Conservation (phyloP, 2,797 vertebrate species). For the Bovichtus variegatus region DNA sequence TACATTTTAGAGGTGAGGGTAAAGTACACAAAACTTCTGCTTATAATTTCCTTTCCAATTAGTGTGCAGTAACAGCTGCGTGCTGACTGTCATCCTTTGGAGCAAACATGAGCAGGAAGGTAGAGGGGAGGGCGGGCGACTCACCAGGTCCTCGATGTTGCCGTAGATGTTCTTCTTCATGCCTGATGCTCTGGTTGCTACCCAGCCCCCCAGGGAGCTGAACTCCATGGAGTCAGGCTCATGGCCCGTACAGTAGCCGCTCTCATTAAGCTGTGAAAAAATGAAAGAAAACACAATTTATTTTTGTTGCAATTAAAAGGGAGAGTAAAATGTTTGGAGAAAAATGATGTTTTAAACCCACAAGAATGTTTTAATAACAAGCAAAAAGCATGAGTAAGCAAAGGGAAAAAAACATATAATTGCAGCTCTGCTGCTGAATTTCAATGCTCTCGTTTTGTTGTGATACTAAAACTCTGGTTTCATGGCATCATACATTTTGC, state of each 20-base stretch:
- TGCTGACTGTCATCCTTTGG: constrained; percentile 6
- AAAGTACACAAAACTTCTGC: constrained; percentile 31
- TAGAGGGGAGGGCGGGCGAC: constrained; percentile 24
- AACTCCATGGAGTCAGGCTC: constrained; percentile 99
- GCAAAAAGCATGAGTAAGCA: constrained; percentile 49
- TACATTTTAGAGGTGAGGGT: constrained; percentile 12
- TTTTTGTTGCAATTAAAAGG: constrained; percentile 21
- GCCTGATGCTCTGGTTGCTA: constrained; percentile 97
- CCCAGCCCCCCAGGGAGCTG: constrained; percentile 98
- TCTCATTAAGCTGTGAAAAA: constrained; percentile 91
- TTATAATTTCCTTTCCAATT: constrained; percentile 47
- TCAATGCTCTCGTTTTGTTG: constrained; percentile 47
- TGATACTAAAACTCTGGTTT: constrained; percentile 56
- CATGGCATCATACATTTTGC: constrained; percentile 60
- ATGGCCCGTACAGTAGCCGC: constrained; percentile 97
- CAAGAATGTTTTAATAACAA: constrained; percentile 73
- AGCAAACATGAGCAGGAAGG: constrained; percentile 40
- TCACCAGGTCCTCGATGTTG: constrained; percentile 99
- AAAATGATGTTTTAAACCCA: constrained; percentile 58
- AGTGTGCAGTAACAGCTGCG: constrained; percentile 13
- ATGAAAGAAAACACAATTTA: not conserved
- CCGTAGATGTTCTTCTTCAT: constrained; percentile 99
- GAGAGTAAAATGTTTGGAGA: constrained; percentile 28
- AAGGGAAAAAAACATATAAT: constrained; percentile 36
- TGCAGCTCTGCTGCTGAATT: constrained; percentile 54